Percentiles rank a stretch among this genome's conserved stretches.
phyloP scores from a whole-genome alignment of 2,888 invertebrate species.

The Coelogynopora nodosa region DNA sequence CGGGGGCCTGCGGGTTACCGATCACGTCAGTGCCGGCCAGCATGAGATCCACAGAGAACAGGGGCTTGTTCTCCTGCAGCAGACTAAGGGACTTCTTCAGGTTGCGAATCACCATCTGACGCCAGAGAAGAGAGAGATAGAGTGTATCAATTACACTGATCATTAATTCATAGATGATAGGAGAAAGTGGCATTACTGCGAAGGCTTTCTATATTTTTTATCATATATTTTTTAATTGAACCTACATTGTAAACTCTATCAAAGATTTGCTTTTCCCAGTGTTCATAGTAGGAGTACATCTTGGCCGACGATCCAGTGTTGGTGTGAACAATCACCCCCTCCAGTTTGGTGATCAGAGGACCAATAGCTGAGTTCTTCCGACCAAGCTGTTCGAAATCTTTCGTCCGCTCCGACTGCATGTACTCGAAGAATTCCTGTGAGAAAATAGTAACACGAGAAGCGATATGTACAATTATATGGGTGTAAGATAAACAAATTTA shows the following conservation, averaged over 20 bases:
- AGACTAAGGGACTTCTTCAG: slow-evolving; percentile 69
- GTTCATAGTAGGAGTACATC: slow-evolving; percentile 74
- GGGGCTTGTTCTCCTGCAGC: slow-evolving; percentile 64
- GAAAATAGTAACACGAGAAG: too few species aligned
- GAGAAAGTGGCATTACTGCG: too few species aligned
- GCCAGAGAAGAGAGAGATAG: neutral
- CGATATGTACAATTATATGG: too few species aligned
- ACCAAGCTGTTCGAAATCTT: slow-evolving; percentile 69
- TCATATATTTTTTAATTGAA: too few species aligned
- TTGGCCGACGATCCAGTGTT: slow-evolving; percentile 72
- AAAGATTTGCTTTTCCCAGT: slow-evolving; percentile 78
- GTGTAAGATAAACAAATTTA: slow-evolving; percentile 29
- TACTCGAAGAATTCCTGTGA: slow-evolving; percentile 71
- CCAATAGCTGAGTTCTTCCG: slow-evolving; percentile 75
- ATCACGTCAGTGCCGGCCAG: slow-evolving; percentile 45
- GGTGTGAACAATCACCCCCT: slow-evolving; percentile 76
- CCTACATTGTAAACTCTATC: slow-evolving; percentile 67
- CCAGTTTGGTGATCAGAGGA: slow-evolving; percentile 78
- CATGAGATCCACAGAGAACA: slow-evolving; percentile 45
- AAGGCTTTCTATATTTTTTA: too few species aligned
- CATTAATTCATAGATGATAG: too few species aligned
- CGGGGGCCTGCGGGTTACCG: slow-evolving; percentile 43
- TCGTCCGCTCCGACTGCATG: slow-evolving; percentile 70
- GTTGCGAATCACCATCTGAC: slow-evolving; percentile 68
- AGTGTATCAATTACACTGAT: neutral